Evolutionary conservation across 2,888 invertebrate species (phyloP).

Genomic region (Amitus sp.): DNA sequence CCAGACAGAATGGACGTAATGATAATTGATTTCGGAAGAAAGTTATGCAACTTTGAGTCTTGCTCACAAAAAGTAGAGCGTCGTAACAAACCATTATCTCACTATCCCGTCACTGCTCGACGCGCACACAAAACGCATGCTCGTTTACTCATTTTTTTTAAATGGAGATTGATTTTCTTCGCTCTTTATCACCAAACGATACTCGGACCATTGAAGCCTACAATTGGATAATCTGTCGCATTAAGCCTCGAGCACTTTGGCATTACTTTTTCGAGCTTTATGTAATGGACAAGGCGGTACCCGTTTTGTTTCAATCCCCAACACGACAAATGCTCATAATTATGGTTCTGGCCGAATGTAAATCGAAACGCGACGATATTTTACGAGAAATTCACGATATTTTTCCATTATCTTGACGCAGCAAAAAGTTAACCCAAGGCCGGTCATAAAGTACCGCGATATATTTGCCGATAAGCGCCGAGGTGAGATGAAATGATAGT

Average conservation of each 20-base stretch:
- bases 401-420: neutral
- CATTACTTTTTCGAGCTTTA: too few relatives aligned
- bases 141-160: neutral
- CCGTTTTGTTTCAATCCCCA: too few relatives aligned
- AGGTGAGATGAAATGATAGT: neutral
- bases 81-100: neutral
- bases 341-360: too few relatives aligned
- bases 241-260: too few relatives aligned
- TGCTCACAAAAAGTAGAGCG: neutral
- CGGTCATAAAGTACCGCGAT: neutral
- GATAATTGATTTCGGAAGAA: neutral
- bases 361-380: too few relatives aligned
- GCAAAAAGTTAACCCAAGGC: neutral
- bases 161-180: neutral
- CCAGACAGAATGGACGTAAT: neutral
- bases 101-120: neutral
- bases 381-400: neutral
- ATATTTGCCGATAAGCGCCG: neutral
- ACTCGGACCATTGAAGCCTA: too few relatives aligned
- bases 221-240: too few relatives aligned
- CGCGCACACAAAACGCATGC: neutral
- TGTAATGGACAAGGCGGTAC: too few relatives aligned
- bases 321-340: too few relatives aligned
- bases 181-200: neutral
- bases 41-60: neutral